Conservation (phyloP, 2,113 vertebrate species). For the Nyctibius bracteatus region DNA sequence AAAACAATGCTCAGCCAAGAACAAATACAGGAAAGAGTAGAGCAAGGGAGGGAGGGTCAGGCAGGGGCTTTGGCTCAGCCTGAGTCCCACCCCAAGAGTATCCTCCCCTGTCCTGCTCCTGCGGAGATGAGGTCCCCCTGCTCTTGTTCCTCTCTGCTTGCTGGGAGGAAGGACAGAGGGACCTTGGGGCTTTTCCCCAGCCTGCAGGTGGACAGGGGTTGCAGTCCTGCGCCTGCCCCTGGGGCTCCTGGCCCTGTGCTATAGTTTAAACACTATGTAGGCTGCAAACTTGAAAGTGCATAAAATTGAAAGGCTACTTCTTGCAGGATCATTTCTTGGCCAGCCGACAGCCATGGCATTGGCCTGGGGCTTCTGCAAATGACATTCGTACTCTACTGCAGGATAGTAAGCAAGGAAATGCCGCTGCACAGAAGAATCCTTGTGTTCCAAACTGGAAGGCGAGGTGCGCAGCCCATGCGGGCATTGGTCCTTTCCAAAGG, state of each 20-base stretch:
- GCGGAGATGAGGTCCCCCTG: not conserved
- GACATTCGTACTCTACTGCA: not conserved
- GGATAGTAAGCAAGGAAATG: not conserved
- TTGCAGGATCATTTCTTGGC: not conserved
- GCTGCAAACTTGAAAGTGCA: not conserved
- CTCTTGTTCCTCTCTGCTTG: not conserved
- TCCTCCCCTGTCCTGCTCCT: not conserved
- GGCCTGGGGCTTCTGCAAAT: not conserved
- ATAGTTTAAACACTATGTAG: not conserved
- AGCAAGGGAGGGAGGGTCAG: not conserved
- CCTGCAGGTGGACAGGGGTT: not conserved
- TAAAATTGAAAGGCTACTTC: not conserved
- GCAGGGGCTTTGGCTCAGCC: not conserved
- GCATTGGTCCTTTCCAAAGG: not conserved
- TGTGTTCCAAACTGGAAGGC: not conserved
- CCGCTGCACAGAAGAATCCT: not conserved
- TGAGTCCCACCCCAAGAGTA: not conserved
- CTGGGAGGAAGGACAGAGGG: not conserved
- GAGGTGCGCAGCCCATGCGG: not conserved
- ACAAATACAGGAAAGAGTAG: not conserved
- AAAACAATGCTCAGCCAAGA: not conserved
- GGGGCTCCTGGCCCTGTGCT: not conserved
- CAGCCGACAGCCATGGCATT: not conserved
- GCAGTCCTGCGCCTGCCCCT: not conserved
- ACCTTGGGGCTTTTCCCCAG: not conserved